Evolutionary conservation across 2,113 vertebrate genomes (phyloP), one percentile per base, ranked within the genome.

Genomic region (Caretta caretta): DNA sequence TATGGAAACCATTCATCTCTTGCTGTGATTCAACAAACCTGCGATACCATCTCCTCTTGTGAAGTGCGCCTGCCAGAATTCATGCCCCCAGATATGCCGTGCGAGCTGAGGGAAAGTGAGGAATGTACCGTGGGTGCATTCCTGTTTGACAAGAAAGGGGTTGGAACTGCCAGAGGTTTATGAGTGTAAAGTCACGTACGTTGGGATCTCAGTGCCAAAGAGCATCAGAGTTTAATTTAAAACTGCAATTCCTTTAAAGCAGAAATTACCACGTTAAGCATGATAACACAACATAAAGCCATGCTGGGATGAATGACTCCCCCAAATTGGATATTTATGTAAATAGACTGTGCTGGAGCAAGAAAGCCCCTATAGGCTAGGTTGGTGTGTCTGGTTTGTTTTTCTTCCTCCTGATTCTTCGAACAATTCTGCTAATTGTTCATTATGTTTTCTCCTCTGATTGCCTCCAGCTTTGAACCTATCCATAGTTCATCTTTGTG

Each of bases 111-210:
- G 92, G 5, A 69, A 65, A 88, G 96, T 5, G 93, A 92, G 80
- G 80, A 38, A 48, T 65, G 97, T 75, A 92, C 97, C 84, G 2
- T 0, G 56, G 93, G 83, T 89, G 27, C 83, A 31, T 96, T 97
- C 93, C 93, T 94, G 89, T 11, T 82, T 2, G 6, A 53, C 69
- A 92, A 57, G 90, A 59, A 42, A 0, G 24, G 82, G 38, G 62
- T 93, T 56, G 96, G 95, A 92, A 4, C 95, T 84, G 96, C 91
- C 97, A 94, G 94, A 56, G 91, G 22, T 91, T 87, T 54, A 56
- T 87, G 96, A 96, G 97, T 38, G 83, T 49, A 12, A 90, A 98
- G 98, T 98, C 98, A 98, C 96, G 97, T 98, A 98, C 25, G 0
- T 69, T 14, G 80, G 75, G 83, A 51, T 16, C 93, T 24, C 6